A percentile compares a stretch with the other conserved stretches of the same genome.
phyloP scores from a whole-genome alignment of 2,888 invertebrate genomes.

The Odontocerum albicorne region DNA sequence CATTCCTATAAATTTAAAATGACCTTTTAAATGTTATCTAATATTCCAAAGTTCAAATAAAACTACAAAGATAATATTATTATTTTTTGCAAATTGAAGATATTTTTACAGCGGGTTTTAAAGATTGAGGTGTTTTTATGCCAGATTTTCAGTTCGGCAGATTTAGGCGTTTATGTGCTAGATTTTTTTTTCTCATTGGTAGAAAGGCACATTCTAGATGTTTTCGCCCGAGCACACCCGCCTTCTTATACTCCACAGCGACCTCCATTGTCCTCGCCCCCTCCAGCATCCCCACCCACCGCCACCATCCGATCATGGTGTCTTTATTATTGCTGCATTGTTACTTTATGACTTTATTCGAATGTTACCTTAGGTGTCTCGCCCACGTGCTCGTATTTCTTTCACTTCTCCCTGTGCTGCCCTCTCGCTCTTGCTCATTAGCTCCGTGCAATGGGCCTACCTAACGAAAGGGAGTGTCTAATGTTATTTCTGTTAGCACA shows the following conservation, averaged over 20 bases:
- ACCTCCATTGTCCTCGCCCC: conserved; percentile 5
- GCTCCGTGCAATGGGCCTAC: conserved; percentile 4
- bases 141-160: too few species aligned
- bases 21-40: too few species aligned
- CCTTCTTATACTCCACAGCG: conserved; percentile 6
- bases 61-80: too few species aligned
- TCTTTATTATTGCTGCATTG: conserved; percentile 17
- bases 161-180: too few species aligned
- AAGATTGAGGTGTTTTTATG: too few species aligned
- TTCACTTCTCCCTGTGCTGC: background rate
- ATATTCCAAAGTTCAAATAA: too few species aligned
- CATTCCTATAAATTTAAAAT: too few species aligned
- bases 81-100: too few species aligned
- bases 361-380: conserved; percentile 13
- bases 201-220: too few species aligned
- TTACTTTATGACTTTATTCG: conserved; percentile 16
- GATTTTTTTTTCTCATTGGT: too few species aligned
- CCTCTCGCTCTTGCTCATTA: background rate
- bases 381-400: conserved; percentile 15
- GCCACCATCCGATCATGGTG: background rate
- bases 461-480: conserved; percentile 14
- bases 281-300: background rate
- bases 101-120: too few species aligned
- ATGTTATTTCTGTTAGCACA: conserved; percentile 12
- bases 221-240: too few species aligned